Percentiles rank a stretch among this genome's conserved stretches.
These are phyloP conservation scores for Lagopus leucura DNA, from an alignment of 2,113 vertebrate genomes.

Conservation along the genomic window DNA sequence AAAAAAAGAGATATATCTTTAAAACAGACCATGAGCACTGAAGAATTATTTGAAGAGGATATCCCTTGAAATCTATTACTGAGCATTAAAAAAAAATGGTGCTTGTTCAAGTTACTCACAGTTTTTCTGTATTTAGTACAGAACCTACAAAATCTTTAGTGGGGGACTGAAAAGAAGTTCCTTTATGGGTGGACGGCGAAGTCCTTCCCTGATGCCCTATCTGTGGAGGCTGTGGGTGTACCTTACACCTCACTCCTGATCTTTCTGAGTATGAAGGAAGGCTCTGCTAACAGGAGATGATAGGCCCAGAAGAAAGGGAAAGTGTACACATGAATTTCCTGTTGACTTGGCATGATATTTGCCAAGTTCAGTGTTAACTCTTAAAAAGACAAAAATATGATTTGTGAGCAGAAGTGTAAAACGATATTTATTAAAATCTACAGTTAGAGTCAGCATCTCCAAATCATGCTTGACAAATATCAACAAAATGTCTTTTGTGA, in stretches of 20 bases:
- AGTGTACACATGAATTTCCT: fast-evolving
- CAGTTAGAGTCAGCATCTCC: not conserved
- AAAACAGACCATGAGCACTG: not conserved
- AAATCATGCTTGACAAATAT: not conserved
- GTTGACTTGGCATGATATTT: not conserved
- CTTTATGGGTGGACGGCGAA: not conserved
- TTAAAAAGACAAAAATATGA: not conserved
- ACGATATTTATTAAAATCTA: not conserved
- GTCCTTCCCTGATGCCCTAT: not conserved
- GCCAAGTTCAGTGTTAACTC: not conserved
- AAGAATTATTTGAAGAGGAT: not conserved
- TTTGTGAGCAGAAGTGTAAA: not conserved
- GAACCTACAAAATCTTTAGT: not conserved
- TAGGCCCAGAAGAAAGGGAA: not conserved
- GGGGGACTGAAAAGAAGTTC: not conserved
- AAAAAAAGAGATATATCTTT: not conserved
- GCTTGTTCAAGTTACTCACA: not conserved
- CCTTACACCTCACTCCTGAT: not conserved
- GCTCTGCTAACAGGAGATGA: not conserved
- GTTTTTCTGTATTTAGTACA: not conserved
- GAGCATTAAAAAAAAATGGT: too few species aligned
- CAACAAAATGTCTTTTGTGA: not conserved
- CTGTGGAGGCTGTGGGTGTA: not conserved
- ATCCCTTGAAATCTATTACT: not conserved
- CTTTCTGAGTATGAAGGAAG: not conserved